Conservation (phyloP, 2,797 vertebrate genomes). For the Tiaroga cobitis region DNA sequence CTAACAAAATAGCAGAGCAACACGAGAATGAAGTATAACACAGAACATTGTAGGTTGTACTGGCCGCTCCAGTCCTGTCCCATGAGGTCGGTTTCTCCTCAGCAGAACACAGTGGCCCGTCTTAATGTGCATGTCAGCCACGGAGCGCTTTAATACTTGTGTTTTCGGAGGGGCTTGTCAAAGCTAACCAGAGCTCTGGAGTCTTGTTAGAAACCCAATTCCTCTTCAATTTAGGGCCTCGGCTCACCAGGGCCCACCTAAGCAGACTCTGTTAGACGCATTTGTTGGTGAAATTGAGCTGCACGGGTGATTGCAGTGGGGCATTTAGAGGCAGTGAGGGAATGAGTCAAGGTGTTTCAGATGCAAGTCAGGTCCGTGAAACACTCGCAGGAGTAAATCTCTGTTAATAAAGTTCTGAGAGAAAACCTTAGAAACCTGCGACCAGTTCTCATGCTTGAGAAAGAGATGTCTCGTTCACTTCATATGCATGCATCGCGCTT, state of each 20-base stretch:
- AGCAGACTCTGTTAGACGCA: conserved; percentile 57
- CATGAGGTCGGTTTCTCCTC: conserved; percentile 40
- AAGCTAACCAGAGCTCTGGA: conserved; percentile 66
- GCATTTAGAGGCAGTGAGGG: conserved; percentile 53
- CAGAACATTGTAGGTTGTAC: conserved; percentile 19
- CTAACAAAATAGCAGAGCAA: background rate
- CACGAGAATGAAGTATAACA: conserved; percentile 15
- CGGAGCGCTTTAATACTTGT: conserved; percentile 61
- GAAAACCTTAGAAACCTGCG: conserved; percentile 15
- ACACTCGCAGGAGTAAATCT: conserved; percentile 58
- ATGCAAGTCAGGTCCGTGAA: conserved; percentile 57
- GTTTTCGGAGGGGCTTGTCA: conserved; percentile 66
- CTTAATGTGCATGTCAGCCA: conserved; percentile 52
- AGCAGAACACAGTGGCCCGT: conserved; percentile 45
- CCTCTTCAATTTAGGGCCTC: conserved; percentile 60
- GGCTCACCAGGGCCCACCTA: conserved; percentile 57
- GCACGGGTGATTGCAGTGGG: conserved; percentile 54
- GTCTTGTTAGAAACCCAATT: conserved; percentile 71
- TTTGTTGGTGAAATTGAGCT: conserved; percentile 66
- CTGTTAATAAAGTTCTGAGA: conserved; percentile 65
- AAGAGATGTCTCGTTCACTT: conserved; percentile 31
- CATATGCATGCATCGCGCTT: background rate
- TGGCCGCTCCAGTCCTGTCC: background rate
- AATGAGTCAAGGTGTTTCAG: conserved; percentile 53
- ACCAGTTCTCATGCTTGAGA: conserved; percentile 17